Evolutionary conservation across 2,113 vertebrate genomes (phyloP).

Genomic region (Gadus chalcogrammus): DNA sequence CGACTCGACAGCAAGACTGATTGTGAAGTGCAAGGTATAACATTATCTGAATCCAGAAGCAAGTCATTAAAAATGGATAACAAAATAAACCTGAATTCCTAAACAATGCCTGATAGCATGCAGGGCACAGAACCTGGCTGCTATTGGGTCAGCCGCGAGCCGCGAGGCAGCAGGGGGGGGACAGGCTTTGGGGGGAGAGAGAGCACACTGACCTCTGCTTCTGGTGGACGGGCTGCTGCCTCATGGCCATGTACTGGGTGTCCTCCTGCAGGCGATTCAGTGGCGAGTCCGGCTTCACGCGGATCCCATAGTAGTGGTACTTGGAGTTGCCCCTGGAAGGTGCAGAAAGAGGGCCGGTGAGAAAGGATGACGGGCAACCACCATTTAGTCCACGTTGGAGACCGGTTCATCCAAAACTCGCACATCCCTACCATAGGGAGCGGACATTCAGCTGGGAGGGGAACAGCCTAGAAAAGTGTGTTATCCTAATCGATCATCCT

Average conservation of each 20-base stretch:
- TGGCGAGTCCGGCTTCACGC: slow-evolving; percentile 94
- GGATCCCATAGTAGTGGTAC: slow-evolving; percentile 98
- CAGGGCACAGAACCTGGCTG: neutral
- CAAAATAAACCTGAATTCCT: neutral
- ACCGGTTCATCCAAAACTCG: neutral
- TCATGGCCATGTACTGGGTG: slow-evolving; percentile 96
- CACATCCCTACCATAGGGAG: too few species aligned
- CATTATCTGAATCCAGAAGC: neutral
- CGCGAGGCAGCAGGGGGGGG: neutral
- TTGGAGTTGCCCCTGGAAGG: slow-evolving; percentile 92
- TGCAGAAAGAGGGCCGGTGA: slow-evolving; percentile 44
- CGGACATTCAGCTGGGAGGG: too few species aligned
- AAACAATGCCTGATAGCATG: neutral
- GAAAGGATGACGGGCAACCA: slow-evolving; percentile 41
- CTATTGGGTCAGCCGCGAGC: neutral
- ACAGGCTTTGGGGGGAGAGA: neutral
- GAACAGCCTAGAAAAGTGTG: too few species aligned
- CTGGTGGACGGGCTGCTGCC: slow-evolving; percentile 94
- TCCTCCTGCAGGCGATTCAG: slow-evolving; percentile 94
- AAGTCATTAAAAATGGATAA: neutral
- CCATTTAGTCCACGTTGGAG: slow-evolving; percentile 4
- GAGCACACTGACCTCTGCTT: slow-evolving; percentile 85
- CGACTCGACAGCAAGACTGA: too few species aligned
- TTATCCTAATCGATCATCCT: too few species aligned
- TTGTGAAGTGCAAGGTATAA: neutral